These are phyloP conservation scores for Gobio occitaniae DNA, from an alignment of 2,797 vertebrate genomes.

Conservation along the genomic window DNA sequence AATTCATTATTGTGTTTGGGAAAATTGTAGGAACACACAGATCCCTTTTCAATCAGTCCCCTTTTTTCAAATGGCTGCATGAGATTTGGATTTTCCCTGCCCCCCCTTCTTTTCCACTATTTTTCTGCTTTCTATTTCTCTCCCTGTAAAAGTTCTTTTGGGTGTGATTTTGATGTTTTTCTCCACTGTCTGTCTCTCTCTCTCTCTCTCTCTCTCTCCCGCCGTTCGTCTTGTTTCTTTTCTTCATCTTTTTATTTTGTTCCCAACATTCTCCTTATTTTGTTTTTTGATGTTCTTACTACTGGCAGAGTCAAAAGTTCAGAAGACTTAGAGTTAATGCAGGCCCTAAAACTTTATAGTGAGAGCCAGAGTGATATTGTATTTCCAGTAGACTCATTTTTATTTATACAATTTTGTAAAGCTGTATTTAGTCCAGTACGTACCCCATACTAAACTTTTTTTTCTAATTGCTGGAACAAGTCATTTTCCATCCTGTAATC, in stretches of 20 bases:
- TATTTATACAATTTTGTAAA: neutral
- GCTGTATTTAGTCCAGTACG: neutral
- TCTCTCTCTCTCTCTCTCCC: constrained; percentile 6
- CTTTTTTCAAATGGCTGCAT: constrained; percentile 62
- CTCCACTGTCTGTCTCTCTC: constrained; percentile 7
- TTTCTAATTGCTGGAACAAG: neutral
- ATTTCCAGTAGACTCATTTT: constrained; percentile 4
- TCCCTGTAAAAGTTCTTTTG: constrained; percentile 17
- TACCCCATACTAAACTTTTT: neutral
- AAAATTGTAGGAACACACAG: constrained; percentile 60
- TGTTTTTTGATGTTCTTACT: constrained; percentile 35
- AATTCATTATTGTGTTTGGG: constrained; percentile 80
- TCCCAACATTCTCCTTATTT: neutral
- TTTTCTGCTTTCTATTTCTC: constrained; percentile 40
- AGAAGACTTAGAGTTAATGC: constrained; percentile 33
- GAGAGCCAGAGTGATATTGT: constrained; percentile 16
- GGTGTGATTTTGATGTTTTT: constrained; percentile 40
- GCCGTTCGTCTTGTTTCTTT: constrained; percentile 13
- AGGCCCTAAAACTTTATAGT: neutral
- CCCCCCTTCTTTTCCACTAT: constrained; percentile 27
- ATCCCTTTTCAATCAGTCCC: constrained; percentile 63
- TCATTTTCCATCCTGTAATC: neutral
- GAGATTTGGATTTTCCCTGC: constrained; percentile 32
- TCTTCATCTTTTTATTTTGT: constrained; percentile 5
- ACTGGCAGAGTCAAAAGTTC: constrained; percentile 41